Percentiles rank a stretch among this genome's conserved stretches.
These are phyloP conservation scores for Cantharis flavilabris DNA, from an alignment of 2,888 invertebrate species.

Conservation along the genomic window DNA sequence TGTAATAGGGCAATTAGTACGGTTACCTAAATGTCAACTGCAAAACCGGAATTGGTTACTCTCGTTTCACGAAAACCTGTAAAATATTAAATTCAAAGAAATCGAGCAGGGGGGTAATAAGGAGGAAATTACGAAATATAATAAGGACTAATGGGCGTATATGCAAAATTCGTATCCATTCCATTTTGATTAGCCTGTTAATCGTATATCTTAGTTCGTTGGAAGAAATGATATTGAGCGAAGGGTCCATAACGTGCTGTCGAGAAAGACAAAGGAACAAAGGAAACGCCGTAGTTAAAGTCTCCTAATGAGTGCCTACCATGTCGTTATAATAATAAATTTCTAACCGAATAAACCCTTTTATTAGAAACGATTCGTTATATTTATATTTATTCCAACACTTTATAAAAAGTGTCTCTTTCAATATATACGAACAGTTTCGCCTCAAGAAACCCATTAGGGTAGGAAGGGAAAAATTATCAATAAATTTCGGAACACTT, in stretches of 20 bases:
- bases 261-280: conserved; percentile 25
- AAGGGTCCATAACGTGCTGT: conserved; percentile 11
- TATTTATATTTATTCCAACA: not conserved
- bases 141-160: not conserved
- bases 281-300: conserved; percentile 16
- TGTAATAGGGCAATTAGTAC: not conserved
- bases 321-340: conserved; percentile 12
- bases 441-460: not conserved
- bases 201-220: conserved; percentile 8
- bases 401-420: not conserved
- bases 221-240: conserved; percentile 13
- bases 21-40: not conserved
- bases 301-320: conserved; percentile 9
- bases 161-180: not conserved
- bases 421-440: not conserved
- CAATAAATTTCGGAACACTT: not conserved
- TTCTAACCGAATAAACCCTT: conserved; percentile 3
- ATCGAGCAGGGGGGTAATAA: not conserved
- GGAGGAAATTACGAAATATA: not conserved
- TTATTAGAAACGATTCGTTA: conserved; percentile 1
- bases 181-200: conserved; percentile 9
- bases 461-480: not conserved
- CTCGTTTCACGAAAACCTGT: not conserved
- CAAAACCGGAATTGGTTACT: not conserved
- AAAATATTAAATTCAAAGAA: not conserved